Evolutionary conservation across 2,113 vertebrate species (phyloP).

Genomic region (Dasyurus viverrinus): DNA sequence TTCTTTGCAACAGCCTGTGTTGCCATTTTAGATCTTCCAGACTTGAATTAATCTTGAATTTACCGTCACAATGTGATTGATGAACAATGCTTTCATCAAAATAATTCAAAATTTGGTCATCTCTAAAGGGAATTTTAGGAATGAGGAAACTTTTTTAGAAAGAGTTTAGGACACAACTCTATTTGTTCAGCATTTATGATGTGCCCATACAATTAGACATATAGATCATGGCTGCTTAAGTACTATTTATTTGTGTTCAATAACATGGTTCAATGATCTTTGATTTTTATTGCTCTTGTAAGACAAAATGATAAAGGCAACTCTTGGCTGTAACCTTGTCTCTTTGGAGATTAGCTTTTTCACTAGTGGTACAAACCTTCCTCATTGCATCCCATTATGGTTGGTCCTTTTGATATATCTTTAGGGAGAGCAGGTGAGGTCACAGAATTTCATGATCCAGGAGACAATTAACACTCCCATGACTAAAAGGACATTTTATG

Average conservation of each 20-base stretch:
- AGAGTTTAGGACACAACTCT: constrained; percentile 38
- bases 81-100: background rate
- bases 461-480: constrained; percentile 84
- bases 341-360: constrained; percentile 61
- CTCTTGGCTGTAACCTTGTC: constrained; percentile 49
- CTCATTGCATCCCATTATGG: constrained; percentile 60
- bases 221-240: constrained; percentile 56
- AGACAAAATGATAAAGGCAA: constrained; percentile 73
- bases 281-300: constrained; percentile 65
- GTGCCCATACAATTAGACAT: constrained; percentile 64
- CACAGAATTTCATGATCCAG: constrained; percentile 75
- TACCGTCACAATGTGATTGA: background rate
- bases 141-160: constrained; percentile 32
- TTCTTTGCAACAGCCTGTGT: background rate
- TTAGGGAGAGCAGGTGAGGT: constrained; percentile 81
- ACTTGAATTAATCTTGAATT: background rate
- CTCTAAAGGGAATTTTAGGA: constrained; percentile 19
- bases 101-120: constrained; percentile 29
- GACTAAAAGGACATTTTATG: constrained; percentile 86
- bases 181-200: constrained; percentile 49
- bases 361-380: constrained; percentile 59
- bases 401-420: constrained; percentile 63
- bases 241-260: constrained; percentile 78
- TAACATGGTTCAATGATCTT: constrained; percentile 67
- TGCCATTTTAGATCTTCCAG: background rate